Evolutionary conservation across 2,797 vertebrate genomes (phyloP).

Genomic region (Paedocypris micromegethes): DNA sequence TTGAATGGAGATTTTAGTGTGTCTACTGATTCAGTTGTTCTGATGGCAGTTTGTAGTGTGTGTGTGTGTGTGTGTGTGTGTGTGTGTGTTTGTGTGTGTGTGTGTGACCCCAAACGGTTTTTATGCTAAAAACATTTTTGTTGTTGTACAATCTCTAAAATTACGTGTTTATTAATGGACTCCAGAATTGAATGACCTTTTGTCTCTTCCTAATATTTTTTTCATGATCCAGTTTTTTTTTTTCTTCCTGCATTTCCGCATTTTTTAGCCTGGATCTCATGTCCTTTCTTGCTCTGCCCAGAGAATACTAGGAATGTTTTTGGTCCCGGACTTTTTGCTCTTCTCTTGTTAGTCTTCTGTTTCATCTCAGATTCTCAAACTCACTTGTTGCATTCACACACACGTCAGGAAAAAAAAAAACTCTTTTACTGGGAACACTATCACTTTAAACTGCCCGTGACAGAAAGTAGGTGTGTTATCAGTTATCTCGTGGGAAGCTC

Average conservation of each 20-base stretch:
- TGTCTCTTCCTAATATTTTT: conserved; percentile 5
- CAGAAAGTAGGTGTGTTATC: conserved; percentile 18
- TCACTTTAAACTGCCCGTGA: conserved; percentile 26
- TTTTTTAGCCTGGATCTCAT: conserved; percentile 35
- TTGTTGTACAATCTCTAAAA: not conserved
- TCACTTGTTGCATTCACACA: too few species aligned
- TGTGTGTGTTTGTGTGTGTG: not conserved
- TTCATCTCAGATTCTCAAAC: not conserved
- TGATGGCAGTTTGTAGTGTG: not conserved
- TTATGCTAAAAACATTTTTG: not conserved
- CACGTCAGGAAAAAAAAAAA: not conserved
- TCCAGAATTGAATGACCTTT: conserved; percentile 10
- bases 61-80: not conserved
- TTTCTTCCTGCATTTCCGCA: conserved; percentile 1
- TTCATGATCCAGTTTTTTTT: conserved; percentile 5
- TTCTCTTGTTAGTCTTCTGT: not conserved
- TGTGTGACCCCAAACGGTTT: not conserved
- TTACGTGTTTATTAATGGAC: too few species aligned
- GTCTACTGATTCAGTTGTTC: not conserved
- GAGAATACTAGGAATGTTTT: conserved; percentile 32
- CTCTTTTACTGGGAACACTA: not conserved
- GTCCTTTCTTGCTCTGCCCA: conserved; percentile 32
- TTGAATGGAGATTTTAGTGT: not conserved
- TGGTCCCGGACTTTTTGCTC: not conserved
- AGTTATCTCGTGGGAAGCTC: conserved; percentile 30